Evolutionary conservation across 2,113 vertebrate genomes (phyloP).

Genomic region (Erythrolamprus reginae): DNA sequence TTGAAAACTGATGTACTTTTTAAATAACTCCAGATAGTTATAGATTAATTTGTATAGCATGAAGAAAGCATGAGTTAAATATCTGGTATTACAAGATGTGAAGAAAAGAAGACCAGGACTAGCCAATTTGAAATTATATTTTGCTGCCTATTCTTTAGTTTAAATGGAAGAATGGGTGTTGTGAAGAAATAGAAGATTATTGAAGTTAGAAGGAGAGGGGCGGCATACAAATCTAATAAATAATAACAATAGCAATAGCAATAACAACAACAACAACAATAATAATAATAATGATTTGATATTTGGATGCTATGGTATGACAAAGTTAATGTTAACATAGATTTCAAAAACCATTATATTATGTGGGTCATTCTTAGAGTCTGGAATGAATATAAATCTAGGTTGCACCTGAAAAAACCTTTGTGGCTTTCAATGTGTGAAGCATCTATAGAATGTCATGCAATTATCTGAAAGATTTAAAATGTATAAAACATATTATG

Average conservation of each 20-base stretch:
- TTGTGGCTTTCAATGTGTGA: not conserved
- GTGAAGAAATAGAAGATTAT: not conserved
- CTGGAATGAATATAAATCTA: not conserved
- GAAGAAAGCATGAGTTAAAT: not conserved
- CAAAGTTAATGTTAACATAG: not conserved
- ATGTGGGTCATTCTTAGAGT: not conserved
- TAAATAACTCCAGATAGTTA: not conserved
- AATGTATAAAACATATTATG: not conserved
- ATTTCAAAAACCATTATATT: not conserved
- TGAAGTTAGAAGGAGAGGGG: not conserved
- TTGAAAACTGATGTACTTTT: not conserved
- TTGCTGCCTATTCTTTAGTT: not conserved
- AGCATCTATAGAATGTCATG: not conserved
- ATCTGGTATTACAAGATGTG: not conserved
- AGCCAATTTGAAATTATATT: not conserved
- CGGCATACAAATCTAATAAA: no score
- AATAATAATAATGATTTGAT: not conserved
- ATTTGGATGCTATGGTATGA: not conserved
- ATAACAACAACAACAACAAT: no score
- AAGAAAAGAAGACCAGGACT: not conserved
- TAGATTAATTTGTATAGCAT: not conserved
- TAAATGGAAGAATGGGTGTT: not conserved
- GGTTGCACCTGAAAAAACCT: not conserved
- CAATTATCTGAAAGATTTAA: not conserved
- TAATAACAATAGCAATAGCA: no score